Conservation (phyloP, 2,888 invertebrate species). For the Eupsilia transversa region DNA sequence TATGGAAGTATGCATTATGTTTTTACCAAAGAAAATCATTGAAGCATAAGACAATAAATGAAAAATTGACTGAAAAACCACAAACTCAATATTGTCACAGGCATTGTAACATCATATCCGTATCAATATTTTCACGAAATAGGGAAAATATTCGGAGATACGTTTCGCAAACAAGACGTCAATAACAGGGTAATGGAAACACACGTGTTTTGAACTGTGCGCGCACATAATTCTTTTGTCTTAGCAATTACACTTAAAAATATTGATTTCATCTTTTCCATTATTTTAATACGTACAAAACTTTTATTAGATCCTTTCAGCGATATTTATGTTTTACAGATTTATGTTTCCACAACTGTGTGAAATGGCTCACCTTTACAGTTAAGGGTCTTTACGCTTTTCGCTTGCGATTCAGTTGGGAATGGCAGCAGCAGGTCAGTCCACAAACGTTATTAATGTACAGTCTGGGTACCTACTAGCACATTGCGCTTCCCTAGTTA, state of each 20-base stretch:
- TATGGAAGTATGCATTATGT: too few species aligned
- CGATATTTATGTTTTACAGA: slow-evolving; percentile 60
- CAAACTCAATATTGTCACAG: background rate
- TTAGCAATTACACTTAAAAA: slow-evolving; percentile 88
- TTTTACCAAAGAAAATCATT: too few species aligned
- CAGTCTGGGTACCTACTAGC: background rate
- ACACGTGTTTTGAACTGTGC: slow-evolving; percentile 73
- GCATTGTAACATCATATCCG: background rate
- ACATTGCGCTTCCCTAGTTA: slow-evolving; percentile 5
- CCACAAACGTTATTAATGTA: slow-evolving; percentile 7
- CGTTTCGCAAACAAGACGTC: slow-evolving; percentile 49
- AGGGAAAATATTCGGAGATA: background rate
- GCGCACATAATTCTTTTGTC: slow-evolving; percentile 87
- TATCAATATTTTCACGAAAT: background rate
- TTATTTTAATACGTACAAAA: slow-evolving; percentile 74
- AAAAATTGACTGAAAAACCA: background rate
- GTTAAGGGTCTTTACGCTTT: slow-evolving; percentile 14
- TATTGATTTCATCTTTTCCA: slow-evolving; percentile 87
- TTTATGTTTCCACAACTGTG: slow-evolving; percentile 62
- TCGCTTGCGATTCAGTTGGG: background rate
- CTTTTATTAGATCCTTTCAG: slow-evolving; percentile 65
- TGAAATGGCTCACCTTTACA: slow-evolving; percentile 59
- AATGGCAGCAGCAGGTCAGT: background rate
- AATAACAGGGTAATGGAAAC: slow-evolving; percentile 77
- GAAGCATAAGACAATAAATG: too few species aligned